Percentiles rank a stretch among this genome's conserved stretches.
Evolutionary conservation across 2,888 invertebrate genomes (phyloP).

Genomic region (Lithophane leautieri): DNA sequence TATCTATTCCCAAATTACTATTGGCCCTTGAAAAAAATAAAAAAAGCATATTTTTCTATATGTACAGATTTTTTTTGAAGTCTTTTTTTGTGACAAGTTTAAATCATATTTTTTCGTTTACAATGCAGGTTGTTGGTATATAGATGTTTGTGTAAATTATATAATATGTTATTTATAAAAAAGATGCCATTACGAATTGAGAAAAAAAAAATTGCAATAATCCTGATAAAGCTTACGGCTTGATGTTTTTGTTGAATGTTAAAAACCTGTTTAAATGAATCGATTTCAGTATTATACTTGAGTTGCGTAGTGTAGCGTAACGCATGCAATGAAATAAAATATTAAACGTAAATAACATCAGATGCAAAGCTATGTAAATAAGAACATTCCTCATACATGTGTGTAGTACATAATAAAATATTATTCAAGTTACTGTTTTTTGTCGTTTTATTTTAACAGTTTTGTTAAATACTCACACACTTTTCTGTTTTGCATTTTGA

Average conservation of each 20-base stretch:
- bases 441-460: slow-evolving; percentile 78
- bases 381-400: slow-evolving; percentile 91
- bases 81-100: slow-evolving; percentile 67
- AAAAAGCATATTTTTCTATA: slow-evolving; percentile 71
- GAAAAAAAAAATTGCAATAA: slow-evolving; percentile 70
- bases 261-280: slow-evolving; percentile 71
- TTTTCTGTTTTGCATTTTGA: too few relatives aligned
- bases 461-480: neutral
- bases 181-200: slow-evolving; percentile 74
- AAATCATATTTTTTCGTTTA: slow-evolving; percentile 68
- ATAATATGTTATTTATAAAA: slow-evolving; percentile 66
- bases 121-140: slow-evolving; percentile 69
- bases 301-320: slow-evolving; percentile 75
- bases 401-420: slow-evolving; percentile 91
- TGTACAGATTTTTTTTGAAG: slow-evolving; percentile 74
- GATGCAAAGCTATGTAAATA: slow-evolving; percentile 89
- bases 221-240: slow-evolving; percentile 65
- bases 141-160: slow-evolving; percentile 70
- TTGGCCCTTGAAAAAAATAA: slow-evolving; percentile 36
- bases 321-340: slow-evolving; percentile 62
- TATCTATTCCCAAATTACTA: slow-evolving; percentile 45
- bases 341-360: slow-evolving; percentile 62
- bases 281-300: slow-evolving; percentile 83
- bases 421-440: slow-evolving; percentile 90
- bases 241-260: slow-evolving; percentile 63